These are phyloP conservation scores for Gari tellinella DNA, from an alignment of 2,888 invertebrate species.

Conservation along the genomic window DNA sequence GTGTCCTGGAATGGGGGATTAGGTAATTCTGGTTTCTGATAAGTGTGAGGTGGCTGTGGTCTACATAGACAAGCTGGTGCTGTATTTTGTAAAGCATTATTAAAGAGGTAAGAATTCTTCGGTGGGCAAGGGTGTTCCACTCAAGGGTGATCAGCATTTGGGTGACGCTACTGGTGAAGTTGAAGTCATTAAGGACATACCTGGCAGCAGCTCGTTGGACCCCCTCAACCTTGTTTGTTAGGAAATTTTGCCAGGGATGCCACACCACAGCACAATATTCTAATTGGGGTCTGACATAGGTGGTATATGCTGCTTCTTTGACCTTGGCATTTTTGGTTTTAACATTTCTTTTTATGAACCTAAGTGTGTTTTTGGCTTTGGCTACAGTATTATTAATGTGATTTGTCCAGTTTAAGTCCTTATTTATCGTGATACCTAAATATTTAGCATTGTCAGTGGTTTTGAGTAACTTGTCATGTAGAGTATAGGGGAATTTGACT, in stretches of 20 bases:
- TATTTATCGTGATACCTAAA: too few species aligned
- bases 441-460: too few species aligned
- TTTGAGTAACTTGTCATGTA: too few species aligned
- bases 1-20: slow-evolving; percentile 13
- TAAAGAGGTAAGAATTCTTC: slow-evolving; percentile 7
- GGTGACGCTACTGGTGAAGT: slow-evolving; percentile 13
- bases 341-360: slow-evolving; percentile 14
- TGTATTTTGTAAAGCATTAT: too few species aligned
- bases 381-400: slow-evolving; percentile 3
- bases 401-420: too few species aligned
- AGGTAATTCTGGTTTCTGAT: slow-evolving; percentile 12
- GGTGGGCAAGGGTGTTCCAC: too few species aligned
- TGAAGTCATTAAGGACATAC: slow-evolving; percentile 12
- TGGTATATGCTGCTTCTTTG: slow-evolving; percentile 14
- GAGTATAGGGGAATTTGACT: too few species aligned
- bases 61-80: slow-evolving; percentile 2
- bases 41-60: slow-evolving; percentile 4
- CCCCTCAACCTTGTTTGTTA: too few species aligned
- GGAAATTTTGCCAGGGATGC: too few species aligned
- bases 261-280: slow-evolving; percentile 12
- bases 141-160: too few species aligned
- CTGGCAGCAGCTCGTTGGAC: too few species aligned
- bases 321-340: slow-evolving; percentile 13
- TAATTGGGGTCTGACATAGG: slow-evolving; percentile 19
- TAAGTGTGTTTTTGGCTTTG: slow-evolving; percentile 5